phyloP scores from a whole-genome alignment of 2,888 invertebrate genomes.

The Athripsodes cinereus region DNA sequence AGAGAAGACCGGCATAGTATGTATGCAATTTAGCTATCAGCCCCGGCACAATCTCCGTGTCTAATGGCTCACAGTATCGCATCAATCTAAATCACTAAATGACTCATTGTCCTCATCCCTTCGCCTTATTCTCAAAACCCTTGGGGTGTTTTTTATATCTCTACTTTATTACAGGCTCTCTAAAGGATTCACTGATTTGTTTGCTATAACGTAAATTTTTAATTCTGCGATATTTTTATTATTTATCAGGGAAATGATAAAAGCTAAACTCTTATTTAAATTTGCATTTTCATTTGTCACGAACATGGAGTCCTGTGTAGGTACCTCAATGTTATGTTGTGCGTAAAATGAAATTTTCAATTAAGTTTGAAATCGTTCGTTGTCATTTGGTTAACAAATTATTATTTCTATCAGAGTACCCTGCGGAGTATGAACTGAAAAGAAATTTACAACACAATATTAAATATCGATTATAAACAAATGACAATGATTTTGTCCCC shows the following conservation, averaged over 20 bases:
- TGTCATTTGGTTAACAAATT: not conserved
- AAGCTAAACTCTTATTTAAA: not conserved
- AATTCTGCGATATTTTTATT: not conserved
- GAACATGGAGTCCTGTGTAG: no score
- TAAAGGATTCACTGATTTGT: conserved; percentile 2
- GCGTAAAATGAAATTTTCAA: not conserved
- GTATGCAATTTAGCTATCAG: conserved; percentile 13
- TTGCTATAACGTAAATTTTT: not conserved
- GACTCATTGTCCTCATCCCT: conserved; percentile 25
- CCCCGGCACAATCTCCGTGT: conserved; percentile 25
- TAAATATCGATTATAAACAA: conserved; percentile 2
- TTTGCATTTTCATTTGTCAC: not conserved
- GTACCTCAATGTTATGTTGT: no score
- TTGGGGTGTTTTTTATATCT: conserved; percentile 6
- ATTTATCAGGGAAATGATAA: not conserved
- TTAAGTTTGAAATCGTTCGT: not conserved
- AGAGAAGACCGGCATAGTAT: not conserved
- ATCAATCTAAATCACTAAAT: conserved; percentile 28
- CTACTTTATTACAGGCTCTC: not conserved
- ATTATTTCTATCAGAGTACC: not conserved
- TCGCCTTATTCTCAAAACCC: not conserved
- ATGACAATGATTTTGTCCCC: conserved; percentile 1
- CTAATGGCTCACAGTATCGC: conserved; percentile 27
- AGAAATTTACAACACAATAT: not conserved
- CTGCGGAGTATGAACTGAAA: not conserved